Percentiles rank a stretch among this genome's conserved stretches.
Conservation (phyloP, 2,113 vertebrate species). For the Neofelis nebulosa region DNA sequence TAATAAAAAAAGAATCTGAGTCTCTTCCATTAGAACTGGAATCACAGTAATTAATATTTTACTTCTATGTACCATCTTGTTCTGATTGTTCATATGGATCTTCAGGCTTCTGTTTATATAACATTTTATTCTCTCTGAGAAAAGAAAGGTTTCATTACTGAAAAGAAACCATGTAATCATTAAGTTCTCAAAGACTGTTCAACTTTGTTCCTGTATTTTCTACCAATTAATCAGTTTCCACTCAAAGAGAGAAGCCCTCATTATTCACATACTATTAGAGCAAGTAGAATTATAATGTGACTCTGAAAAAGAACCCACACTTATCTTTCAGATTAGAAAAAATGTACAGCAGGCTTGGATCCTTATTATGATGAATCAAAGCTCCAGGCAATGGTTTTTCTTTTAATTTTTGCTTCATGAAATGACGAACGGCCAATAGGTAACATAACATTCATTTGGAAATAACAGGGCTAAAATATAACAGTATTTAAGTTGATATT, state of each 20-base stretch:
- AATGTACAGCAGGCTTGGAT: neutral
- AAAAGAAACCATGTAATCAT: constrained; percentile 21
- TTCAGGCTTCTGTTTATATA: constrained; percentile 52
- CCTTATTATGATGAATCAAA: neutral
- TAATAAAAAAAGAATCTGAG: neutral
- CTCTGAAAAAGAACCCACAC: neutral
- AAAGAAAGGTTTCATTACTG: constrained; percentile 34
- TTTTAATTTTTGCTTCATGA: neutral
- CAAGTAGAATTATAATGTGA: neutral
- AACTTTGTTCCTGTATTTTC: neutral
- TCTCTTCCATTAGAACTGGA: neutral
- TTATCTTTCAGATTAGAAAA: neutral
- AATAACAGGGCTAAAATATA: neutral
- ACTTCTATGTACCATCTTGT: neutral
- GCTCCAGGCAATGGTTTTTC: neutral
- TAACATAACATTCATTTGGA: neutral
- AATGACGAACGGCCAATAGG: neutral
- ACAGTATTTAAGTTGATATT: neutral
- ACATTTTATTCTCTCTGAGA: neutral
- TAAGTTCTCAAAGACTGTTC: neutral
- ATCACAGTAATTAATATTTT: constrained; percentile 51
- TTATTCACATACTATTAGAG: neutral
- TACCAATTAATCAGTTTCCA: constrained; percentile 43
- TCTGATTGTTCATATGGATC: neutral
- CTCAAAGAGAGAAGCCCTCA: neutral